Percentiles rank a stretch among this genome's conserved stretches.
Evolutionary conservation across 1,140 invertebrate species (phyloP).

Genomic region (Macrobrachium rosenbergii): DNA sequence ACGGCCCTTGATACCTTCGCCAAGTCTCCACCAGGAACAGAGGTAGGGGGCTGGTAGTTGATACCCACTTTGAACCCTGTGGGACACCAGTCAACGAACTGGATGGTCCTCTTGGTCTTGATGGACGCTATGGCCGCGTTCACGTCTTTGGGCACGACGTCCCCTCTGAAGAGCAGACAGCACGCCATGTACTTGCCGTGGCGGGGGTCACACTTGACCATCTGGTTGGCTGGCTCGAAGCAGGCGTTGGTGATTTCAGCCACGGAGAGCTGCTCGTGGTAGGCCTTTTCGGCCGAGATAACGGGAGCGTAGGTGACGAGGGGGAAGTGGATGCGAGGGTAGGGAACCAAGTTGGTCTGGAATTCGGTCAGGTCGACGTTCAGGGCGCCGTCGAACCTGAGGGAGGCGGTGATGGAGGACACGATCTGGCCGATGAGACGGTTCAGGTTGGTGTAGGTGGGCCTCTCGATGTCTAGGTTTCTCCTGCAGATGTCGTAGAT

Average conservation of each 20-base stretch:
- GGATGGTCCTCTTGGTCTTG: slow-evolving; percentile 74
- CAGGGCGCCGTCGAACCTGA: slow-evolving; percentile 78
- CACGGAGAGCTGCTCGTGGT: slow-evolving; percentile 43
- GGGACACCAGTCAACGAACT: slow-evolving; percentile 93
- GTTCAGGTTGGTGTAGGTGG: slow-evolving; percentile 83
- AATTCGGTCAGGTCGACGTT: slow-evolving; percentile 45
- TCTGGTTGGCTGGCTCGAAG: slow-evolving; percentile 90
- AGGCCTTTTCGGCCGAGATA: slow-evolving; percentile 82
- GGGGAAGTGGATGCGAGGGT: slow-evolving; percentile 87
- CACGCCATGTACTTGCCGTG: slow-evolving; percentile 93
- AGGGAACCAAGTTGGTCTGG: slow-evolving; percentile 76
- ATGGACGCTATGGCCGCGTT: slow-evolving; percentile 40
- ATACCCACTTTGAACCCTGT: slow-evolving; percentile 82
- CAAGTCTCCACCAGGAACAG: slow-evolving; percentile 74
- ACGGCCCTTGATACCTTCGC: slow-evolving; percentile 72
- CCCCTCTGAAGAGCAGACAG: slow-evolving; percentile 74
- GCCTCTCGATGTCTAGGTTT: slow-evolving; percentile 88
- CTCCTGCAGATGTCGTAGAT: slow-evolving; percentile 93
- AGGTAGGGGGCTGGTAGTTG: slow-evolving; percentile 74
- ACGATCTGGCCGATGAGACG: slow-evolving; percentile 88
- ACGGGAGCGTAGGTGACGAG: slow-evolving; percentile 88
- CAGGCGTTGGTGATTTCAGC: slow-evolving; percentile 80
- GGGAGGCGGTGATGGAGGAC: slow-evolving; percentile 87
- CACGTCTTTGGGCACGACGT: slow-evolving; percentile 43
- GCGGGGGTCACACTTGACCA: slow-evolving; percentile 91